Percentiles rank a stretch among this genome's conserved stretches.
Conservation (phyloP, 1,140 invertebrate species). For the Dicyema japonicum region DNA sequence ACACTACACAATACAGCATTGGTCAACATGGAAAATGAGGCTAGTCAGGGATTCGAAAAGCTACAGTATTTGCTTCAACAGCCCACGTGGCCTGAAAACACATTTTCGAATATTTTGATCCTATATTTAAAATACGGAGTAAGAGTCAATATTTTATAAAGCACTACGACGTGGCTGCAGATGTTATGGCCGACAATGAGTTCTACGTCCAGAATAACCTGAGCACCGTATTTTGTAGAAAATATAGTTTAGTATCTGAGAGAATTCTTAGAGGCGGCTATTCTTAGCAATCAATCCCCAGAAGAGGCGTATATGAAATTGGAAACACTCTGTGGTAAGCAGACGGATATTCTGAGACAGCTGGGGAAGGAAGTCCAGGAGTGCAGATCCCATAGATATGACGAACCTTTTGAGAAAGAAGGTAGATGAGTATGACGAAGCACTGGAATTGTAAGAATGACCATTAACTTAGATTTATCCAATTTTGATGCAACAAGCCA, state of each 20-base stretch:
- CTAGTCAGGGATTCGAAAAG: constrained; percentile 73
- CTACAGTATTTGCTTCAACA: constrained; percentile 76
- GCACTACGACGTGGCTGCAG: constrained; percentile 79
- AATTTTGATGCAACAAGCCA: constrained; percentile 85
- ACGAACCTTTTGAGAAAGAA: constrained; percentile 52
- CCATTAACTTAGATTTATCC: constrained; percentile 56
- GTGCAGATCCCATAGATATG: constrained; percentile 46
- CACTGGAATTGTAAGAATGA: constrained; percentile 36
- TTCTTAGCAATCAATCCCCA: constrained; percentile 76
- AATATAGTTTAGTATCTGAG: constrained; percentile 38
- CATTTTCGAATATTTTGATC: constrained; percentile 69
- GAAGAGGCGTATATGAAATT: constrained; percentile 70
- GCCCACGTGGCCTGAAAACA: constrained; percentile 67
- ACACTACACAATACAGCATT: constrained; percentile 87
- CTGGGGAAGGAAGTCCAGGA: constrained; percentile 56
- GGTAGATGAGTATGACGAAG: constrained; percentile 63
- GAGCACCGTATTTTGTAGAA: constrained; percentile 32
- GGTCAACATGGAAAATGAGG: constrained; percentile 56
- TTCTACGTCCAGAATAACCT: constrained; percentile 82
- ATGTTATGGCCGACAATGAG: constrained; percentile 81
- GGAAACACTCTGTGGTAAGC: too few relatives aligned
- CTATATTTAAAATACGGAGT: constrained; percentile 69
- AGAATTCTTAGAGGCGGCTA: constrained; percentile 47
- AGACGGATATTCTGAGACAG: constrained; percentile 57
- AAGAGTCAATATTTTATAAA: constrained; percentile 9